phyloP scores from a whole-genome alignment of 2,888 invertebrate genomes.

The Apodemia duryi region DNA sequence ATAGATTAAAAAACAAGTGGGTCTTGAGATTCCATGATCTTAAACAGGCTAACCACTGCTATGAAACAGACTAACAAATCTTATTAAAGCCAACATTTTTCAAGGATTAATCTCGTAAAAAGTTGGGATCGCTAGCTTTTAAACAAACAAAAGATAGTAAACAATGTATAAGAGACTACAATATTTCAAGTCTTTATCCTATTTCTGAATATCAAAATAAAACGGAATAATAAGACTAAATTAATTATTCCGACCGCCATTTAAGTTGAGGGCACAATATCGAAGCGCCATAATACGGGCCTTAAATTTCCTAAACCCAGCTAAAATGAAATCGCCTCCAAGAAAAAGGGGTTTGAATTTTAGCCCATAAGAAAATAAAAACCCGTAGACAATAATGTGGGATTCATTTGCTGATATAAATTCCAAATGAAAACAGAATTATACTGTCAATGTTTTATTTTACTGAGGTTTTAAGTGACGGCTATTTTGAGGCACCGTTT shows the following conservation, averaged over 20 bases:
- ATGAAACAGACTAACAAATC: too few relatives aligned
- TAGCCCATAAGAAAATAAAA: conserved; percentile 78
- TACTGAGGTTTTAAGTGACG: not conserved
- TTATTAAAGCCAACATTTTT: too few relatives aligned
- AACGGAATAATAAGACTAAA: conserved; percentile 69
- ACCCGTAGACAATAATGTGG: conserved; percentile 76
- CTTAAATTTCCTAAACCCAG: conserved; percentile 76
- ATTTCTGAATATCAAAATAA: conserved; percentile 56
- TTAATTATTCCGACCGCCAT: conserved; percentile 68
- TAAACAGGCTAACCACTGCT: too few relatives aligned
- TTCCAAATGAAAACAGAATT: conserved; percentile 68
- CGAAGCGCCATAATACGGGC: conserved; percentile 59
- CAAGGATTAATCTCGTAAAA: not conserved
- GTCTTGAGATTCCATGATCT: too few relatives aligned
- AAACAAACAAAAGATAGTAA: too few relatives aligned
- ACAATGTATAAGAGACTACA: too few relatives aligned
- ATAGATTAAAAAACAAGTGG: too few relatives aligned
- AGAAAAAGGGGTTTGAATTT: conserved; percentile 77
- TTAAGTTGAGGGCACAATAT: conserved; percentile 47
- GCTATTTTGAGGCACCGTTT: not conserved
- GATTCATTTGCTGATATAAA: conserved; percentile 74
- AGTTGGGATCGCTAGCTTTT: not conserved
- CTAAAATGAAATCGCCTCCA: conserved; percentile 74
- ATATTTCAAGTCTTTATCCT: conserved; percentile 37
- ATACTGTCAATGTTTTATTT: conserved; percentile 39